Evolutionary conservation across 2,797 vertebrate genomes (phyloP).

Genomic region (Oophaga sylvatica): DNA sequence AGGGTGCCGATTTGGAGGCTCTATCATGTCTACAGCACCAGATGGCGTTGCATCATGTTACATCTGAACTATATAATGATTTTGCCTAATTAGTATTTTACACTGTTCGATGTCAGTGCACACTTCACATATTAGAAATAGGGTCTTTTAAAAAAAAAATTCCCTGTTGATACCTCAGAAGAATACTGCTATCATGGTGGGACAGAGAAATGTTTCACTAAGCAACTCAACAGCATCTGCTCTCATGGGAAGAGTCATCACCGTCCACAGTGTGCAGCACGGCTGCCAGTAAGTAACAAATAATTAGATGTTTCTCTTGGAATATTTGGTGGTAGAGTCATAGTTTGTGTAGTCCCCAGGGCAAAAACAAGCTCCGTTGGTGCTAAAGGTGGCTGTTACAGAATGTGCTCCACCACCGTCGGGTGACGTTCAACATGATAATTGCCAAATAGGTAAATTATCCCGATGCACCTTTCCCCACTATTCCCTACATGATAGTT

Average conservation of each 20-base stretch:
- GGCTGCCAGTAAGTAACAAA: not conserved
- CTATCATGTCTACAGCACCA: not conserved
- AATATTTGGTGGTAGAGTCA: not conserved
- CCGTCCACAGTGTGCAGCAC: not conserved
- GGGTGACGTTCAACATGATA: no score
- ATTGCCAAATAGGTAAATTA: no score
- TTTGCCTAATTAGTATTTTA: conserved; percentile 8
- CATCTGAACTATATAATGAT: not conserved
- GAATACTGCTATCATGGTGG: not conserved
- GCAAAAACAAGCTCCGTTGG: not conserved
- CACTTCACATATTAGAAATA: not conserved
- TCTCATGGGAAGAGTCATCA: not conserved
- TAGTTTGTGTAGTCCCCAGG: not conserved
- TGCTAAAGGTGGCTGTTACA: not conserved
- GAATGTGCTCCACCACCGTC: not conserved
- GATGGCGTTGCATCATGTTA: not conserved
- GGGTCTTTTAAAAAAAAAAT: not conserved
- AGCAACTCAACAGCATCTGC: not conserved
- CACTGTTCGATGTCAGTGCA: not conserved
- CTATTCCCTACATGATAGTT: no score
- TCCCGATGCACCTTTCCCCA: no score
- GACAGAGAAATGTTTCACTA: conserved; percentile 1
- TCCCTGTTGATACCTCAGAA: not conserved
- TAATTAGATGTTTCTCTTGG: not conserved
- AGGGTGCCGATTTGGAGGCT: not conserved